These are phyloP conservation scores for Pleuronectes platessa DNA, from an alignment of 2,113 vertebrate species.

Conservation along the genomic window DNA sequence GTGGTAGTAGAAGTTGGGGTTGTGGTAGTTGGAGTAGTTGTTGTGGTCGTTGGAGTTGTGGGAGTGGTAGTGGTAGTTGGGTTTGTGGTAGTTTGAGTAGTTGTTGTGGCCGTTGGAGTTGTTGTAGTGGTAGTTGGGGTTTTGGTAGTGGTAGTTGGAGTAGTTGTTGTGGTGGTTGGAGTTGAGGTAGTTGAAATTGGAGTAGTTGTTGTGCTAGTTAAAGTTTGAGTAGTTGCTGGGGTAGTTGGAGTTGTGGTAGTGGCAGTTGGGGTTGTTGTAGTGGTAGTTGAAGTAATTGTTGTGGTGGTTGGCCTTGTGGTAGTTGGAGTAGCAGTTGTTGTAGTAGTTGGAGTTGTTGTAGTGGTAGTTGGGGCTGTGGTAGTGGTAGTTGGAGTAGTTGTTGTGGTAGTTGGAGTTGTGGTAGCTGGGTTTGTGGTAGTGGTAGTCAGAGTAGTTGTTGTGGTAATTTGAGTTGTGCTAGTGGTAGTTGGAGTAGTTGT, in stretches of 20 bases:
- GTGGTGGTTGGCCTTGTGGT: too few relatives aligned
- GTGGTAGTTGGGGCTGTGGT: not conserved
- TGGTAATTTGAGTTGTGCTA: too few relatives aligned
- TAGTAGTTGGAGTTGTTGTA: not conserved
- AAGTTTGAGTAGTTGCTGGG: not conserved
- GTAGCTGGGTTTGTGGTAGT: not conserved
- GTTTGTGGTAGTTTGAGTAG: not conserved
- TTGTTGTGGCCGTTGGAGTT: not conserved
- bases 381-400: slow-evolving; percentile 18
- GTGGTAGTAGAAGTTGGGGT: not conserved
- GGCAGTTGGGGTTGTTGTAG: not conserved
- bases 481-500: too few relatives aligned
- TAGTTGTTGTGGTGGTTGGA: not conserved
- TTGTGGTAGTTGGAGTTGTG: not conserved
- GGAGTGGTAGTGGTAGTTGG: not conserved
- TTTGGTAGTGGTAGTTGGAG: too few relatives aligned
- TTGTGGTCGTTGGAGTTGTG: not conserved
- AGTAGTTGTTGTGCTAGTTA: too few relatives aligned
- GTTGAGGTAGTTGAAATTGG: too few relatives aligned
- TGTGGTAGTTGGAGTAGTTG: not conserved
- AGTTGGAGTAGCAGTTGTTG: not conserved
- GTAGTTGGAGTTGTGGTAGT: not conserved
- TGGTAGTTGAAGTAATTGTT: not conserved
- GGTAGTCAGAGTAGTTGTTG: too few relatives aligned
- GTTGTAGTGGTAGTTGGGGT: too few relatives aligned